Conservation (phyloP, 1,140 invertebrate genomes). For the Drosophila bifasciata region DNA sequence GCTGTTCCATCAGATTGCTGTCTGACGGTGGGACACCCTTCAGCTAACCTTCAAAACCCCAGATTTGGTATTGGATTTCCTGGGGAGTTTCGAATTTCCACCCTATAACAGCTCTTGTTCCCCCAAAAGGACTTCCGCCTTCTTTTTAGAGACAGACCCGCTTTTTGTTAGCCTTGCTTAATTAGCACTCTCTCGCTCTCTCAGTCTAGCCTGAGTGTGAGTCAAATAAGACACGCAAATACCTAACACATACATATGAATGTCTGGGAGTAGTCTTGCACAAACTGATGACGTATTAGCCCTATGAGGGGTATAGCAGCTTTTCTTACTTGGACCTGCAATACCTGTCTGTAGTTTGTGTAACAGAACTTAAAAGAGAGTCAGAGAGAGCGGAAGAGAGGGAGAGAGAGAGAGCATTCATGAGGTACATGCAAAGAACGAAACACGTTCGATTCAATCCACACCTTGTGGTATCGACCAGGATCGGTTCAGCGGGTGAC, state of each 20-base stretch:
- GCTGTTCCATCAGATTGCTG: neutral
- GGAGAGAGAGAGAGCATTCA: slow-evolving; percentile 45
- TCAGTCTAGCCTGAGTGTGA: too few species aligned
- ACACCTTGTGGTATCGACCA: slow-evolving; percentile 35
- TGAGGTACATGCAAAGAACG: slow-evolving; percentile 42
- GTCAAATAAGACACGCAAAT: neutral
- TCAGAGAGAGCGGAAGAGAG: slow-evolving; percentile 24
- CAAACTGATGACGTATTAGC: slow-evolving; percentile 70
- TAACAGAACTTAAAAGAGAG: slow-evolving; percentile 17
- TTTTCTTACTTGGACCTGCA: slow-evolving; percentile 9
- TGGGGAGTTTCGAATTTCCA: slow-evolving; percentile 9
- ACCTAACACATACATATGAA: neutral
- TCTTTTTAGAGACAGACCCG: slow-evolving; percentile 7
- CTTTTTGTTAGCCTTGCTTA: slow-evolving; percentile 39
- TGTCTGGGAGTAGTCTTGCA: slow-evolving; percentile 27
- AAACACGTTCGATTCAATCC: slow-evolving; percentile 69
- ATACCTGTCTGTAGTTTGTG: slow-evolving; percentile 53
- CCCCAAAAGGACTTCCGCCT: slow-evolving; percentile 47
- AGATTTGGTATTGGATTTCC: slow-evolving; percentile 28
- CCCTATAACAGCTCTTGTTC: neutral
- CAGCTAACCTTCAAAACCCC: slow-evolving; percentile 40
- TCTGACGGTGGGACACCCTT: slow-evolving; percentile 19
- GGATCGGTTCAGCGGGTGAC: slow-evolving; percentile 48
- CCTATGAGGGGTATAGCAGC: slow-evolving; percentile 36
- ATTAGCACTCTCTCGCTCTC: slow-evolving; percentile 49